Base-by-base conservation (phyloP, 2,113 vertebrate species). In the Ophthalmolycus amberensis region DNA sequence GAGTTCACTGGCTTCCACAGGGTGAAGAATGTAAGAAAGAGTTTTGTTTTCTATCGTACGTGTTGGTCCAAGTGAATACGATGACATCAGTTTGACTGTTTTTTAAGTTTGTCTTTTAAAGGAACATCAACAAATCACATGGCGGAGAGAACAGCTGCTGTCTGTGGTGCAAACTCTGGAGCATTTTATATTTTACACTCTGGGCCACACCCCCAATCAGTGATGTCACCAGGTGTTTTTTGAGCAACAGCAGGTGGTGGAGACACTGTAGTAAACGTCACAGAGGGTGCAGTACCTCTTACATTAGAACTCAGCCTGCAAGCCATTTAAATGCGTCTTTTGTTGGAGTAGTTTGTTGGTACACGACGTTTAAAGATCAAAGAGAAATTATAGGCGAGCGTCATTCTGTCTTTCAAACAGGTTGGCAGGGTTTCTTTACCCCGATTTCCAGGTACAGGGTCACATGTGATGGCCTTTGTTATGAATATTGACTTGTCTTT, bases 31-130 rank as follows among this genome's bases (percentile, higher is more conserved):
- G 89, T 90, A 84, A 58, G 79, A 83, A 5, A 25, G 37, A 32
- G 50, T 59, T 37, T 50, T 60, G 68, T 74, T 86, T 83, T 83
- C 69, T 86, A 40, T 80, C 69, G 69, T 88, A 44, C 46, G 60
- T 83, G 50, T 81, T 44, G 67, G 79, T 80, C 60, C 73, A 77
- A 64, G 80, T 89, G 64, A 80, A 81, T 63, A 58, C 34, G 68
- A 71, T 37, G 77, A 87, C 27, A 29, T 88, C n/a, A 69, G 76
- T 85, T 83, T 87, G 74, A 81, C 66, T 91, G 80, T 88, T 90
- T 89, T 91, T 85, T 27, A 69, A 82, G 87, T 92, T 87, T 65
- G 77, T 91, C 50, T 90, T 86, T 80, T 65, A 72, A 67, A 56
- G 79, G 75, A 83, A 63, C 78, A 73, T 54, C 73, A 63, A 58